Evolutionary conservation across 2,888 invertebrate species (phyloP), one percentile per base, ranked within the genome.

Genomic region (Antheraea assamensis): DNA sequence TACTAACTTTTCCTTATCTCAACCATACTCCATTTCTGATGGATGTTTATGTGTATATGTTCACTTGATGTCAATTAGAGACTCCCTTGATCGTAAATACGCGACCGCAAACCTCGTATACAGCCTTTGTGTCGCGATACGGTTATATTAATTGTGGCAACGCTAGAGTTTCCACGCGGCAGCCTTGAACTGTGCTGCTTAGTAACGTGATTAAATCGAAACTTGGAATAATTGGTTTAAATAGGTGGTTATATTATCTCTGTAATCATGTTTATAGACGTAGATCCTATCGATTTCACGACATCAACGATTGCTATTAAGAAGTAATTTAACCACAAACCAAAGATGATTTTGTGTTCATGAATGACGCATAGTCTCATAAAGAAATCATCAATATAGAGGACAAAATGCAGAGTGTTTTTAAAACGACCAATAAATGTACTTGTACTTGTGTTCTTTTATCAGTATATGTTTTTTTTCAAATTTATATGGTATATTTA

Each of bases 61-160:
- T 66, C 8, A 58, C n/a, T 61, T 71, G 27, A 31, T 68, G 10
- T 35, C 68, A 68, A 68, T 68, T 35, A 68, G 68, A 3, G 21
- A 24, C 35, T n/a, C 24, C n/a, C 24, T n/a, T 35, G 35, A 68
- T 68, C 68, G 68, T 68, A 68, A 68, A 68, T 68, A 68, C 31
- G 21, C 68, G 24, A 68, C 68, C 68, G 0, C 68, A 68, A 68
- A 10, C n/a, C 68, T 68, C n/a, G 35, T 68, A 35, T 10, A 68
- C 68, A n/a, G 35, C 21, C 68, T 68, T 68, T 68, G 68, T 68
- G 35, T 68, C 68, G 35, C 21, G 35, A 35, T 21, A 68, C 68
- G 35, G 68, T n/a, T 68, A n/a, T 68, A 35, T 35, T 68, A 68
- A 68, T 68, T 68, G 68, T 68, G 68, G 68, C n/a, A 68, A 31